These are phyloP conservation scores for Nysson spinosus DNA, from an alignment of 2,888 invertebrate species.

Conservation along the genomic window DNA sequence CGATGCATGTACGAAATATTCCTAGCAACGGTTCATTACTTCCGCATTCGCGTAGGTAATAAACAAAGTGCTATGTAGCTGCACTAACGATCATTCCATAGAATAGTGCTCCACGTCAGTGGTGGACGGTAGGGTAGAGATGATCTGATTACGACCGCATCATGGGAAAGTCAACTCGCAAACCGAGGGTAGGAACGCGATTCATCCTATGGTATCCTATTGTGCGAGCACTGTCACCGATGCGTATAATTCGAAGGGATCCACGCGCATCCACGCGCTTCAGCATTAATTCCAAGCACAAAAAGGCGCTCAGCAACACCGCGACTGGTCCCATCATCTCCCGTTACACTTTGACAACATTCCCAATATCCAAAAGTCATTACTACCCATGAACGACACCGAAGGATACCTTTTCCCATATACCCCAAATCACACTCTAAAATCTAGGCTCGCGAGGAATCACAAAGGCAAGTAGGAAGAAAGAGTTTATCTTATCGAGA, in stretches of 20 bases:
- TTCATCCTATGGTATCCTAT: slow-evolving; percentile 63
- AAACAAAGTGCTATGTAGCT: slow-evolving; percentile 37
- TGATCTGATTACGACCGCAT: slow-evolving; percentile 73
- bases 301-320: slow-evolving; percentile 30
- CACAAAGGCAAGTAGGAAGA: too few species aligned
- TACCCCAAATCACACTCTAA: too few species aligned
- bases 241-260: slow-evolving; percentile 63
- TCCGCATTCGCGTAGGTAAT: slow-evolving; percentile 32
- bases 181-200: slow-evolving; percentile 58
- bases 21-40: not conserved
- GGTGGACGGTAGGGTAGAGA: slow-evolving; percentile 45
- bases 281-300: slow-evolving; percentile 66
- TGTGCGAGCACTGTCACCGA: slow-evolving; percentile 65
- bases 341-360: not conserved
- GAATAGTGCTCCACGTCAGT: slow-evolving; percentile 12
- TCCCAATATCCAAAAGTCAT: too few species aligned
- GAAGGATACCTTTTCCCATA: too few species aligned
- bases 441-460: too few species aligned
- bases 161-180: slow-evolving; percentile 75
- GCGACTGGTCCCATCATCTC: not conserved
- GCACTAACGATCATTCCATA: not conserved
- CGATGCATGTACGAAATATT: too few species aligned
- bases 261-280: slow-evolving; percentile 49
- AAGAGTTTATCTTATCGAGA: too few species aligned
- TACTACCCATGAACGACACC: too few species aligned